Percentiles rank a stretch among this genome's conserved stretches.
phyloP scores from a whole-genome alignment of 2,797 vertebrate species.

The Vespertilio murinus region DNA sequence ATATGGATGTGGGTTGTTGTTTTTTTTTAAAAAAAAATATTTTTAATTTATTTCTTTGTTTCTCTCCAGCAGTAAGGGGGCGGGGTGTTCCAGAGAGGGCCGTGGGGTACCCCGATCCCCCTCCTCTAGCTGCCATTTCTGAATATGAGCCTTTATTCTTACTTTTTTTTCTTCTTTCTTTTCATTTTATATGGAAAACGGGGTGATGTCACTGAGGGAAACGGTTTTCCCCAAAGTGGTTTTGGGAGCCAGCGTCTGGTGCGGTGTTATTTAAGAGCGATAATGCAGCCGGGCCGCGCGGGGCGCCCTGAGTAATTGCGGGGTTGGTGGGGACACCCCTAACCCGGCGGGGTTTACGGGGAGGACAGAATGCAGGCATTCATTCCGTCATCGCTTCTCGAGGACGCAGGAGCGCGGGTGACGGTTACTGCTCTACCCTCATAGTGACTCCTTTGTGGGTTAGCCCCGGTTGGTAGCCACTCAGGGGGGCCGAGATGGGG shows the following conservation, averaged over 20 bases:
- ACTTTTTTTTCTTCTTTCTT: slow-evolving; percentile 68
- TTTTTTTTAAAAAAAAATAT: slow-evolving; percentile 19
- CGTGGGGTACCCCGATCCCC: slow-evolving; percentile 64
- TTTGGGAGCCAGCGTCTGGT: slow-evolving; percentile 72
- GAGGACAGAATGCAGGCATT: slow-evolving; percentile 75
- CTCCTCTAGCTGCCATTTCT: slow-evolving; percentile 69
- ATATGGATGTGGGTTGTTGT: slow-evolving; percentile 39
- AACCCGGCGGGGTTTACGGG: slow-evolving; percentile 74
- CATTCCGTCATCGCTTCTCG: slow-evolving; percentile 68
- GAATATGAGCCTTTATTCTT: slow-evolving; percentile 71
- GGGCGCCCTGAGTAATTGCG: slow-evolving; percentile 67
- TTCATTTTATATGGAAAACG: slow-evolving; percentile 77
- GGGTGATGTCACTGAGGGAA: slow-evolving; percentile 79
- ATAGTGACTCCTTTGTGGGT: slow-evolving; percentile 76
- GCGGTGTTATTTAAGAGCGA: slow-evolving; percentile 77
- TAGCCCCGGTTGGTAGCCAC: slow-evolving; percentile 62
- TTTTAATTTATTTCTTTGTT: slow-evolving; percentile 82
- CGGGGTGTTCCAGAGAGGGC: slow-evolving; percentile 34
- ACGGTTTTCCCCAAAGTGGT: slow-evolving; percentile 68
- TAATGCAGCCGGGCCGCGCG: slow-evolving; percentile 69
- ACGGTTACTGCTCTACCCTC: slow-evolving; percentile 69
- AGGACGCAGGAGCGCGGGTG: slow-evolving; percentile 57
- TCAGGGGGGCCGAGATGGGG: slow-evolving; percentile 28
- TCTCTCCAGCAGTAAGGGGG: slow-evolving; percentile 60
- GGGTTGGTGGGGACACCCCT: slow-evolving; percentile 73